phyloP scores from a whole-genome alignment of 1,140 invertebrate species.

The Lamellibrachia luymesi region DNA sequence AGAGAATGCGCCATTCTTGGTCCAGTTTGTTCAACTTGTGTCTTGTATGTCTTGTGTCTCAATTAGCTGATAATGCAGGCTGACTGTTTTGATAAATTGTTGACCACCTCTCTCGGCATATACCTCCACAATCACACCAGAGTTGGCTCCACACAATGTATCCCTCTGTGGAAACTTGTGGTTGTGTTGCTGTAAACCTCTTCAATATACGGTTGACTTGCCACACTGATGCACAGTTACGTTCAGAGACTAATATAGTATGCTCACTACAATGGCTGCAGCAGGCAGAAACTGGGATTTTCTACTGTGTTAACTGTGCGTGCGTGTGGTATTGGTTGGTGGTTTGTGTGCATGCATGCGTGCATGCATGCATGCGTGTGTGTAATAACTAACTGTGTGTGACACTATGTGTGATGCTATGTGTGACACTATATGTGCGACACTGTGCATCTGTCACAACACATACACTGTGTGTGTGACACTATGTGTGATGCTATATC shows the following conservation, averaged over 20 bases:
- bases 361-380: too few relatives aligned
- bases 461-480: too few relatives aligned
- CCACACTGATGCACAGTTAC: neutral
- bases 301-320: neutral
- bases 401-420: too few relatives aligned
- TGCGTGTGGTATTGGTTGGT: too few relatives aligned
- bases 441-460: too few relatives aligned
- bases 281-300: neutral
- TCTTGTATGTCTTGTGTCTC: too few relatives aligned
- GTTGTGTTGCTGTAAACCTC: neutral
- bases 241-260: neutral
- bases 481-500: too few relatives aligned
- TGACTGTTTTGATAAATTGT: neutral
- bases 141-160: neutral
- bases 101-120: neutral
- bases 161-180: neutral
- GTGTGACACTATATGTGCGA: too few relatives aligned
- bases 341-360: too few relatives aligned
- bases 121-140: neutral
- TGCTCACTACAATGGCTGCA: neutral
- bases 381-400: too few relatives aligned
- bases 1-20: too few relatives aligned
- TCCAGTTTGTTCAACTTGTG: neutral
- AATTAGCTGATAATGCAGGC: neutral
- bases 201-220: neutral